These are phyloP conservation scores for Ormyrus thymus DNA, from an alignment of 2,888 invertebrate species.

Conservation along the genomic window DNA sequence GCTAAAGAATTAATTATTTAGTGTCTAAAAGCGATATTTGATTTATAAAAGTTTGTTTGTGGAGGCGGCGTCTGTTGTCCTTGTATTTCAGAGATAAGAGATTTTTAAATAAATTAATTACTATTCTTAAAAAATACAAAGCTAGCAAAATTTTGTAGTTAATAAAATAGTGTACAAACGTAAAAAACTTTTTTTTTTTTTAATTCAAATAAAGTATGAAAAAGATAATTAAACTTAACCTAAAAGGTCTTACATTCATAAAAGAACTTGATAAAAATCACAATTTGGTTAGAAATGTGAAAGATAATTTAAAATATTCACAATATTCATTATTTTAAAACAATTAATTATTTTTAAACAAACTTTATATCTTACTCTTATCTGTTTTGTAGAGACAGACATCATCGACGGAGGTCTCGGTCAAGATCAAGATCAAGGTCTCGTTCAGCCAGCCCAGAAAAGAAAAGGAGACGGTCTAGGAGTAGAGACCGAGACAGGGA, in stretches of 20 bases:
- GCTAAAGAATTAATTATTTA: not conserved
- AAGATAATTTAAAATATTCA: not conserved
- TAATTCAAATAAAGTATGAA: no score
- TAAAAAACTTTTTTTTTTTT: no score
- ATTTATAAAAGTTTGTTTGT: not conserved
- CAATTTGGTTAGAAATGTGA: not conserved
- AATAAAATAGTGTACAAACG: no score
- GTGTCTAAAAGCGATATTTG: not conserved
- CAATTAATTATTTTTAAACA: not conserved
- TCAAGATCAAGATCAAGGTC: conserved; percentile 81
- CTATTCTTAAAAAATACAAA: no score
- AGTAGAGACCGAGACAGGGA: conserved; percentile 79
- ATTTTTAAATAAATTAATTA: not conserved
- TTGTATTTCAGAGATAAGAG: not conserved
- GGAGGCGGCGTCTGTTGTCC: not conserved
- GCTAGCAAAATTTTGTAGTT: no score
- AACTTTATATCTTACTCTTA: not conserved
- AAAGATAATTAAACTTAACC: no score
- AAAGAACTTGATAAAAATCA: not conserved
- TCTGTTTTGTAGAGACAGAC: conserved; percentile 42
- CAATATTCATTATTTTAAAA: not conserved
- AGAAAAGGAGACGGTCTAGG: conserved; percentile 78
- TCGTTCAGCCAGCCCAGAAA: conserved; percentile 78
- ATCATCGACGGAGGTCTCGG: conserved; percentile 74
- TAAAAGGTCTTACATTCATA: no score